These are phyloP conservation scores for Muntiacus reevesi DNA, from an alignment of 2,113 vertebrate genomes.

Conservation along the genomic window DNA sequence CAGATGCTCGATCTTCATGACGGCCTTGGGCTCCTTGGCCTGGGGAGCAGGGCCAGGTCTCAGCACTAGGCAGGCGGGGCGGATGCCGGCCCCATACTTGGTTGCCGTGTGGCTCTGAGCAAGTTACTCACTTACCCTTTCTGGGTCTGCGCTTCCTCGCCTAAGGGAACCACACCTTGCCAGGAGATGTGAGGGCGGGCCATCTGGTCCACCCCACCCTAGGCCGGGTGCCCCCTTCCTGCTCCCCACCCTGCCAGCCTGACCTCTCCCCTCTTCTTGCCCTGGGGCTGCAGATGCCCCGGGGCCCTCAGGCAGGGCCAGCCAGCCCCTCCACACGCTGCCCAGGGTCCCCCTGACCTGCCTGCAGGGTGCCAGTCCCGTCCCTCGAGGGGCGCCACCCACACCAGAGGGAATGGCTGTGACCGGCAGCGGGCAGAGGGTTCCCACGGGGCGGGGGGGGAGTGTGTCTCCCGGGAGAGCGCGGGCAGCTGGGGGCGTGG, in stretches of 20 bases:
- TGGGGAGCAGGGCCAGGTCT: slow-evolving; percentile 71
- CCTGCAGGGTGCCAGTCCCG: neutral
- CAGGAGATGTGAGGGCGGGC: fast-evolving
- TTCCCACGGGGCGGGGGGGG: neutral
- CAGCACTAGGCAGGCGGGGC: neutral
- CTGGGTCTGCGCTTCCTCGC: neutral
- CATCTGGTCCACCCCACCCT: neutral
- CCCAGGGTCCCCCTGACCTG: neutral
- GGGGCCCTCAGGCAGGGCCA: neutral
- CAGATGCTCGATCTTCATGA: slow-evolving; percentile 92
- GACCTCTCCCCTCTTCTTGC: neutral
- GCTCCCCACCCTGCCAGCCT: neutral
- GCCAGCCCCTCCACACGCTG: neutral
- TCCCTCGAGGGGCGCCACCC: neutral
- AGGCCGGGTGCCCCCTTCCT: fast-evolving
- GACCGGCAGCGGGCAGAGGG: fast-evolving
- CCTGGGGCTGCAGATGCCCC: fast-evolving
- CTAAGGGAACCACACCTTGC: neutral
- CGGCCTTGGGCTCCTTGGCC: slow-evolving; percentile 96
- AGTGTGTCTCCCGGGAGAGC: neutral
- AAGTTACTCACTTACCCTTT: neutral
- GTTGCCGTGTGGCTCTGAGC: neutral
- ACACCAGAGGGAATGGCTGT: neutral
- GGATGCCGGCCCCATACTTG: fast-evolving
- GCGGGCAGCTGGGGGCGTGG: too few relatives aligned